Evolutionary conservation across 1,140 invertebrate species (phyloP), one percentile per base, ranked within the genome.

Genomic region (Archegozetes longisetosus): DNA sequence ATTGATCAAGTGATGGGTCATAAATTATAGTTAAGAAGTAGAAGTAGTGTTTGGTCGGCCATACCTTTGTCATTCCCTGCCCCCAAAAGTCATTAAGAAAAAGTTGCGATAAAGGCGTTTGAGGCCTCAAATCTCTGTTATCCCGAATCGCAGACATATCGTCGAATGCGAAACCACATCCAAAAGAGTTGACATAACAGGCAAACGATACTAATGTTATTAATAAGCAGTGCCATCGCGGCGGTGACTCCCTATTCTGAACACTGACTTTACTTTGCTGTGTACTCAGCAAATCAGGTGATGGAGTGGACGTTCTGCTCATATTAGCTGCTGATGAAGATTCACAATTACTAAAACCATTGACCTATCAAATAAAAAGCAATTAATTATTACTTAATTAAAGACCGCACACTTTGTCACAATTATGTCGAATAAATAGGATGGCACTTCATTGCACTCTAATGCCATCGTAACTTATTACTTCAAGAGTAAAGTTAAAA

Each of bases 51-150:
- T n/a, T 91, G 76, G 93, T 88, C 68, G 88, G 92, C 74, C 92
- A 88, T 74, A 92, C 89, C 86, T 89, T 78, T 69, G 88, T 82
- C 83, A 96, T 95, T 59, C 90, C 89, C 61, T 91, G 96, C 59
- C 92, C 92, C 92, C 92, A 97, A 70, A 97, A 97, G 73, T 96
- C 92, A 74, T 96, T 95, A 69, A 85, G 82, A 73, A 96, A 92
- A 47, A 96, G 82, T 73, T 93, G 92, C 58, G 81, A 81, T 49
- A 92, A 70, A 1, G 91, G 88, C 49, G 87, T 90, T 67, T 87
- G 82, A 1, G 90, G 88, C 68, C 88, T 77, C 46, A 96, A 73
- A 73, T 96, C 91, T 68, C 88, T 82, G 76, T 97, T 96, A 66
- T 95, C 91, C 74, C 88, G 86, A 68, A 96, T 90, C 24, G 92